phyloP scores from a whole-genome alignment of 2,888 invertebrate species.

The Meiosimyza decipiens region DNA sequence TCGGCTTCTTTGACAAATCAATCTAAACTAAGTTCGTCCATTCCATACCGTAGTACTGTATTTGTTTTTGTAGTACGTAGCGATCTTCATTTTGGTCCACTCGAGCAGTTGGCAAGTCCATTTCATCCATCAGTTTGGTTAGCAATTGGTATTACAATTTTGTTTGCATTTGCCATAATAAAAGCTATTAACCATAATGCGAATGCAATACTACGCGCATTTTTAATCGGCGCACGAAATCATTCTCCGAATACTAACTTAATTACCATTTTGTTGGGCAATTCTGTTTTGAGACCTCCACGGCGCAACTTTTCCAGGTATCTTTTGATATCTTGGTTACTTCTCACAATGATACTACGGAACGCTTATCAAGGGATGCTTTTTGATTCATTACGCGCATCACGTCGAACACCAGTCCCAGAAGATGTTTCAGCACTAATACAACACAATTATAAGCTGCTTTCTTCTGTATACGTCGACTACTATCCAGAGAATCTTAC shows the following conservation, averaged over 20 bases:
- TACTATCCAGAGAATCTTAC: conserved; percentile 53
- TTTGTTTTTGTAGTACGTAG: conserved; percentile 53
- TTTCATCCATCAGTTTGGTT: conserved; percentile 51
- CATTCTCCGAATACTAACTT: conserved; percentile 48
- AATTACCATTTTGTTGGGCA: conserved; percentile 50
- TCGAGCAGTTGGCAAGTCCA: conserved; percentile 50
- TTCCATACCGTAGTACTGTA: conserved; percentile 2
- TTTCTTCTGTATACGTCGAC: conserved; percentile 41
- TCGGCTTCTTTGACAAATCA: too few species aligned
- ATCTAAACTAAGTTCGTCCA: too few species aligned
- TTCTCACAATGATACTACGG: conserved; percentile 55
- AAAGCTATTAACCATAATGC: conserved; percentile 2
- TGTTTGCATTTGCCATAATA: conserved; percentile 34
- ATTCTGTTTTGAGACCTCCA: conserved; percentile 49
- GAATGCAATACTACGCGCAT: conserved; percentile 27
- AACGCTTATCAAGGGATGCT: conserved; percentile 61
- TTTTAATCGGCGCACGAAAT: conserved; percentile 43
- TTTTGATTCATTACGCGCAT: conserved; percentile 55
- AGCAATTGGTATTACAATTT: conserved; percentile 35
- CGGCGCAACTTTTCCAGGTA: conserved; percentile 51
- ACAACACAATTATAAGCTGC: conserved; percentile 48
- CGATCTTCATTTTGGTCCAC: conserved; percentile 43
- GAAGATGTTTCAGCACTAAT: conserved; percentile 45
- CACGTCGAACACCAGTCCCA: conserved; percentile 47
- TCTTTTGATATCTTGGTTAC: conserved; percentile 54